Conservation (phyloP, 2,113 vertebrate species). For the Scophthalmus maximus region DNA sequence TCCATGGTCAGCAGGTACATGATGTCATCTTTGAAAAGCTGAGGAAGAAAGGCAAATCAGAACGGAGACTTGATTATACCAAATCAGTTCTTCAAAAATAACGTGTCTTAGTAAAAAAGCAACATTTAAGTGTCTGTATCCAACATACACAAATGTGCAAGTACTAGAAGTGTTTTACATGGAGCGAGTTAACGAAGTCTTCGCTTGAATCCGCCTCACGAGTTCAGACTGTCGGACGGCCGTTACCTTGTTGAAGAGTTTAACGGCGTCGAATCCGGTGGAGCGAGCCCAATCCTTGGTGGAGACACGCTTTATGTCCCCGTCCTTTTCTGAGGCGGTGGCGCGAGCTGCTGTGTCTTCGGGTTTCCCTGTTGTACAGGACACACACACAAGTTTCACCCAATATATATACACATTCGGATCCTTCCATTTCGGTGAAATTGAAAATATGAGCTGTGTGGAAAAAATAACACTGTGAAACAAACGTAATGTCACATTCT, state of each 20-base stretch:
- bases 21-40: constrained; percentile 99
- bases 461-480: background rate
- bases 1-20: constrained; percentile 97
- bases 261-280: constrained; percentile 92
- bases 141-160: too few species aligned
- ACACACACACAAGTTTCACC: constrained; percentile 6
- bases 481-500: background rate
- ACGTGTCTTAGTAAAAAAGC: too few species aligned
- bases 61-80: too few species aligned
- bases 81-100: too few species aligned
- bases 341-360: constrained; percentile 91
- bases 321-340: constrained; percentile 91
- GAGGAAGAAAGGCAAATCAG: constrained; percentile 12
- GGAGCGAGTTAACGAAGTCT: too few species aligned
- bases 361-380: constrained; percentile 88
- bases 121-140: too few species aligned
- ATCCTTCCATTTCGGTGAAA: background rate
- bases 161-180: too few species aligned
- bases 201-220: background rate
- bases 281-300: constrained; percentile 97
- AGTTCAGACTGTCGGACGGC: background rate
- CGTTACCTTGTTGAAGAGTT: constrained; percentile 98
- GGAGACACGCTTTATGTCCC: constrained; percentile 94
- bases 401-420: too few species aligned
- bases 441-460: background rate